Evolutionary conservation across 2,888 invertebrate genomes (phyloP).

Genomic region (Dynastes hyllus): DNA sequence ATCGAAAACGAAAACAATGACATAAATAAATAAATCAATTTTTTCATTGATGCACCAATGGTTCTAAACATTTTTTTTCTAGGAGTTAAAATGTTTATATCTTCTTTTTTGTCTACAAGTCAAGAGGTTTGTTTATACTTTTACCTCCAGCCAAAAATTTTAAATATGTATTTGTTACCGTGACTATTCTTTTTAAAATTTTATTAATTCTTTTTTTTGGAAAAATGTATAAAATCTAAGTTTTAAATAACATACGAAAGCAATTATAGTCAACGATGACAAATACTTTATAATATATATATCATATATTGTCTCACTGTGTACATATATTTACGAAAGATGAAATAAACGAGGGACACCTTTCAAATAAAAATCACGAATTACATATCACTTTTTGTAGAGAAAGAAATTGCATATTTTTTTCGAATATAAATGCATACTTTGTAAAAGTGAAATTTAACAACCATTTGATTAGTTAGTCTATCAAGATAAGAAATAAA

Average conservation of each 20-base stretch:
- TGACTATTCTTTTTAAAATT: slow-evolving; percentile 48
- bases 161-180: slow-evolving; percentile 49
- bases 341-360: slow-evolving; percentile 47
- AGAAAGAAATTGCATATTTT: slow-evolving; percentile 37
- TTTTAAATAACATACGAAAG: slow-evolving; percentile 45
- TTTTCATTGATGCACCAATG: slow-evolving; percentile 46
- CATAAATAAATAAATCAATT: slow-evolving; percentile 40
- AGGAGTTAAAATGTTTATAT: slow-evolving; percentile 39
- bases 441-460: slow-evolving; percentile 35
- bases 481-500: slow-evolving; percentile 40
- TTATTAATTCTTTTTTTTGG: slow-evolving; percentile 28
- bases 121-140: slow-evolving; percentile 22
- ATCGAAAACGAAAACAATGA: slow-evolving; percentile 31
- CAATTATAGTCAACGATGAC: slow-evolving; percentile 51
- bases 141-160: slow-evolving; percentile 37
- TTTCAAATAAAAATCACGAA: slow-evolving; percentile 45
- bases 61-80: slow-evolving; percentile 28
- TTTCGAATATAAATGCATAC: slow-evolving; percentile 44
- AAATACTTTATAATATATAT: slow-evolving; percentile 48
- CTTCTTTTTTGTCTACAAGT: slow-evolving; percentile 32
- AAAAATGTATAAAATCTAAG: slow-evolving; percentile 51
- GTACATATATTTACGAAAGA: slow-evolving; percentile 41
- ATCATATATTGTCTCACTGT: slow-evolving; percentile 51
- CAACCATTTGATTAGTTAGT: slow-evolving; percentile 47
- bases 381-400: slow-evolving; percentile 41